Conservation (phyloP, 2,797 vertebrate species). For the Ctenopoma kingsleyae region DNA sequence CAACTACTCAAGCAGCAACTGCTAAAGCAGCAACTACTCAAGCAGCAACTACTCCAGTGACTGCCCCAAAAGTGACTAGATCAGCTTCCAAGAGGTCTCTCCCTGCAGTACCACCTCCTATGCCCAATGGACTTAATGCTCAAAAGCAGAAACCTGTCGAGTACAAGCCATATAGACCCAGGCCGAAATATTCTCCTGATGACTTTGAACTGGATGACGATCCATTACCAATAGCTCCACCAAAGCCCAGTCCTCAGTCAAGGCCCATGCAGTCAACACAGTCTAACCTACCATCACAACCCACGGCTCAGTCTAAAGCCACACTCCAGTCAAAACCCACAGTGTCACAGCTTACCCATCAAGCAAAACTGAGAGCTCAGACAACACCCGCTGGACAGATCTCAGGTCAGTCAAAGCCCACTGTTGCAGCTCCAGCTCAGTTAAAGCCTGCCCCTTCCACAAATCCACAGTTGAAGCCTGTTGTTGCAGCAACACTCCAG, state of each 20-base stretch:
- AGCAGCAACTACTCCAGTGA: slow-evolving; percentile 44
- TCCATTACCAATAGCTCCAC: slow-evolving; percentile 57
- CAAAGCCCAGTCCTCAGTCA: slow-evolving; percentile 34
- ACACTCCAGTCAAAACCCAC: slow-evolving; percentile 35
- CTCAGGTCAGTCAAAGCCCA: slow-evolving; percentile 64
- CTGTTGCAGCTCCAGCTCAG: slow-evolving; percentile 29
- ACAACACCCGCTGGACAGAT: slow-evolving; percentile 45
- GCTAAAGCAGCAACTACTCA: too few relatives aligned
- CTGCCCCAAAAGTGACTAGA: slow-evolving; percentile 69
- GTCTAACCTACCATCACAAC: slow-evolving; percentile 36
- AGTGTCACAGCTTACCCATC: slow-evolving; percentile 41
- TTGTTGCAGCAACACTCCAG: slow-evolving; percentile 17
- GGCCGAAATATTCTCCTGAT: slow-evolving; percentile 84
- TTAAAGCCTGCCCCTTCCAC: slow-evolving; percentile 35
- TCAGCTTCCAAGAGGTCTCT: slow-evolving; percentile 74
- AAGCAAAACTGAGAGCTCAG: slow-evolving; percentile 56
- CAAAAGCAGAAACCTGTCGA: slow-evolving; percentile 80
- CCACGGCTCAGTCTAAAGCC: slow-evolving; percentile 30
- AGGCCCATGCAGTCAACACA: slow-evolving; percentile 25
- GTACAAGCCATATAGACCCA: slow-evolving; percentile 85
- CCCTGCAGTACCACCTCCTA: slow-evolving; percentile 82
- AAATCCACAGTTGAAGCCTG: slow-evolving; percentile 26
- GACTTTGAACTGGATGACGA: slow-evolving; percentile 88
- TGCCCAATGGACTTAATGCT: slow-evolving; percentile 84
- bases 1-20: slow-evolving; percentile 6